Base-by-base conservation (phyloP, 2,888 invertebrate genomes). In the Epistrophe grossulariae region DNA sequence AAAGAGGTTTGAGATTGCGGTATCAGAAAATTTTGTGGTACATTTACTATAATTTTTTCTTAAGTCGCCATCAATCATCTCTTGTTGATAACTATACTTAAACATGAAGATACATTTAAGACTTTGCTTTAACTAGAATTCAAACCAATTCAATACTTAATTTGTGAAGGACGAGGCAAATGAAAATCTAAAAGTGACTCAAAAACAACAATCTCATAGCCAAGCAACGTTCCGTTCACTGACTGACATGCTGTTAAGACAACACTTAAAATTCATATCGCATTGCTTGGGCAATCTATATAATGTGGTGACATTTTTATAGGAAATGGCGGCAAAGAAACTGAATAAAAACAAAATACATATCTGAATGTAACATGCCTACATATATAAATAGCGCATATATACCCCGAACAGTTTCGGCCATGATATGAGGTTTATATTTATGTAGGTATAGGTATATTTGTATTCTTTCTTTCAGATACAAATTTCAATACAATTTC, bases 241-340 rank as follows among this genome's bases (percentile, higher is more conserved):
- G 82, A 71, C 77, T 66, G 73, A 82, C 57, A 76, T 78, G 59
- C 45, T 78, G 78, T 78, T 78, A 40, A 66, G 74, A 79, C 74
- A 84, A 76, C 74, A 79, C 72, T 87, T 87, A 83, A 87, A 87
- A 87, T 87, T 83, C 87, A 83, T 87, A 83, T 83, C 83, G 79
- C 83, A 83, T 83, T 87, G 71, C 83, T 55, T 66, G 43, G 48
- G 59, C 82, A 78, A 82, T 82, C 79, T 79, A 77, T 73, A 62
- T 83, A 66, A 71, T 79, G 87, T 87, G 87, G 87, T 87, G 87
- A 87, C 87, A 87, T 68, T 87, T 87, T 87, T 79, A 87, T 87
- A 72, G 87, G 66, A 87, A 87, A 87, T 87, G 83, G 87, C 87
- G 79, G 83, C 71, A 66, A 43, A 55, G n/a, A 66, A 74, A 68